Conservation (phyloP, 2,113 vertebrate genomes). For the Cottus gobio region DNA sequence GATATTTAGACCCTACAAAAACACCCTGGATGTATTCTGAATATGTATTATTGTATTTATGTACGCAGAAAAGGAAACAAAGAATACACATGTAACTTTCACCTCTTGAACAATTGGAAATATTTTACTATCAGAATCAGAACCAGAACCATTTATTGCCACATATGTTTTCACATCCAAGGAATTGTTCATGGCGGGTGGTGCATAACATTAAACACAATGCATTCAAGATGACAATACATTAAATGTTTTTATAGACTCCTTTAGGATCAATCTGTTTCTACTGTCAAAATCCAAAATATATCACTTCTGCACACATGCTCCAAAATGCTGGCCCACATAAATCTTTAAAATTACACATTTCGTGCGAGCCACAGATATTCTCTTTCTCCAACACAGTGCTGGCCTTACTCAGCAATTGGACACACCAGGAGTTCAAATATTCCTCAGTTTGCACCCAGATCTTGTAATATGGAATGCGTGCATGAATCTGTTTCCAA, state of each 20-base stretch:
- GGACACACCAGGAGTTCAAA: constrained; percentile 41
- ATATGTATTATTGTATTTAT: background rate
- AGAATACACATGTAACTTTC: background rate
- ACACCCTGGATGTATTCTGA: background rate
- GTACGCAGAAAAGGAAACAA: background rate
- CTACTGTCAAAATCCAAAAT: too few relatives aligned
- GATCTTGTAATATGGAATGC: constrained; percentile 30
- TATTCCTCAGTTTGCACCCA: constrained; percentile 21
- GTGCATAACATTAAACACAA: background rate
- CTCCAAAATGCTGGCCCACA: constrained; percentile 16
- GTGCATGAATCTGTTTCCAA: constrained; percentile 42
- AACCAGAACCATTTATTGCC: too few relatives aligned
- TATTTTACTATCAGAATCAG: background rate
- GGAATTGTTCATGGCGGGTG: too few relatives aligned
- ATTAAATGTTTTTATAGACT: background rate
- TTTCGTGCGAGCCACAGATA: constrained; percentile 13
- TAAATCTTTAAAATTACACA: constrained; percentile 22
- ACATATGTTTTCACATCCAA: too few relatives aligned
- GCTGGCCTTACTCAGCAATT: constrained; percentile 49
- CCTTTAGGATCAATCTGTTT: background rate
- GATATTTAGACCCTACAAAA: constrained; percentile 16
- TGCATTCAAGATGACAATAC: background rate
- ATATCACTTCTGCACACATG: background rate
- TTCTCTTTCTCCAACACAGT: constrained; percentile 8
- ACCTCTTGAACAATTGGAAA: background rate